Evolutionary conservation across 1,140 invertebrate species (phyloP), one percentile per base, ranked within the genome.

Genomic region (Panulirus ornatus): DNA sequence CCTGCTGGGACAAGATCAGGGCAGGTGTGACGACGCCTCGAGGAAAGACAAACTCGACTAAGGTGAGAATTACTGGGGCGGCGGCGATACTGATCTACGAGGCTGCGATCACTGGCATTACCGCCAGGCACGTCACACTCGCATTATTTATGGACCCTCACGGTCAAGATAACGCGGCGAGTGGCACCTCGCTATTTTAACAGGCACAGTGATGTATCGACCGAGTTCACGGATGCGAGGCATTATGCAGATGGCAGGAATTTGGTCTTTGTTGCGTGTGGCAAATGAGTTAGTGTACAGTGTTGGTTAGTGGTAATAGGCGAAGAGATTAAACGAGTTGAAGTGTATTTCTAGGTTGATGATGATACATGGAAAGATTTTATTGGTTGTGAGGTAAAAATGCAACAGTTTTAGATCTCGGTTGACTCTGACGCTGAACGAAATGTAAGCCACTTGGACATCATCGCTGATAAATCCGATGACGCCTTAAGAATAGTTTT

Each of bases 131-230:
- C 86, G 78, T 88, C 86, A 88, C 86, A 88, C 58, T 73, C 58
- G 66, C 86, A 88, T 88, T 88, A 88, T 88, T 88, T 88, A 88
- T 88, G 86, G 78, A 19, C 58, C 76, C 40, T 82, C 76, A 88
- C 76, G 75, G 42, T 19, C 22, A n/a, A 58, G 78, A 82, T 82
- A 88, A 82, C 76, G 63, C 14, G 16, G 14, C 40, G 78, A 81
- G 78, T 81, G 76, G 76, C 78, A 81, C 78, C 34, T 51, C 58
- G 76, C 58, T 34, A 47, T 78, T 86, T 86, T 78, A 86, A 78
- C 47, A 86, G 71, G 30, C 73, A 9, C 84, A 22, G 84, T 86
- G 84, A 86, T 86, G 84, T 75, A 86, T 84, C 47, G 84, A 38
- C 16, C 27, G 44, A 27, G 71, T 54, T 58, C 70, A 30, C 47